These are phyloP conservation scores for Diuraphis noxia DNA, from an alignment of 1,140 invertebrate species.

Conservation along the genomic window DNA sequence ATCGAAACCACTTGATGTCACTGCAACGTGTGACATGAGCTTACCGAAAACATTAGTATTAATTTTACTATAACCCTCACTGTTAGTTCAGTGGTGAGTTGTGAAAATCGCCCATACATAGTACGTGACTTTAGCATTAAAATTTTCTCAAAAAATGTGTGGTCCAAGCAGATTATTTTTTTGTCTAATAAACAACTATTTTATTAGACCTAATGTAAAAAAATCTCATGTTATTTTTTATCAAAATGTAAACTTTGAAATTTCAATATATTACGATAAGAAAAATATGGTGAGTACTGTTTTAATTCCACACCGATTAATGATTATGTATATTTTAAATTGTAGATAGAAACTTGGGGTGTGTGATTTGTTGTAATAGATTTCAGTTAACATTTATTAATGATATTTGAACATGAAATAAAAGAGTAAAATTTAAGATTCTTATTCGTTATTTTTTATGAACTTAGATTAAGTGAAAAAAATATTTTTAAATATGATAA, in stretches of 20 bases:
- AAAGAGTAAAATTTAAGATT: background rate
- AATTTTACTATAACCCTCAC: background rate
- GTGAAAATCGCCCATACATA: background rate
- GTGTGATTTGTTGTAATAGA: background rate
- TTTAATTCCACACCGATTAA: background rate
- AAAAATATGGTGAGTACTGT: too few relatives aligned
- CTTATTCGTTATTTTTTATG: background rate
- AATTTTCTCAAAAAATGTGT: background rate
- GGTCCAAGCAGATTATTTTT: constrained; percentile 7
- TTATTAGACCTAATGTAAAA: background rate
- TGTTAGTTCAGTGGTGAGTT: background rate
- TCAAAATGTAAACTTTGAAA: background rate
- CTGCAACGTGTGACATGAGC: background rate
- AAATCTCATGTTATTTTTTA: background rate
- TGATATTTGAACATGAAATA: background rate
- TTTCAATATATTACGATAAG: background rate
- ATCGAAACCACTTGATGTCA: background rate
- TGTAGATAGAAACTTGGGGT: background rate
- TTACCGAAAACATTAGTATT: background rate
- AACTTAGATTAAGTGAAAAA: background rate
- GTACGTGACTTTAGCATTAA: background rate
- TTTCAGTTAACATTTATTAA: background rate
- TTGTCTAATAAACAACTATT: background rate
- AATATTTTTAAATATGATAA: background rate
- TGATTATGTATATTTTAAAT: background rate